Conservation (phyloP, 2,797 vertebrate genomes). For the Nothura maculosa region DNA sequence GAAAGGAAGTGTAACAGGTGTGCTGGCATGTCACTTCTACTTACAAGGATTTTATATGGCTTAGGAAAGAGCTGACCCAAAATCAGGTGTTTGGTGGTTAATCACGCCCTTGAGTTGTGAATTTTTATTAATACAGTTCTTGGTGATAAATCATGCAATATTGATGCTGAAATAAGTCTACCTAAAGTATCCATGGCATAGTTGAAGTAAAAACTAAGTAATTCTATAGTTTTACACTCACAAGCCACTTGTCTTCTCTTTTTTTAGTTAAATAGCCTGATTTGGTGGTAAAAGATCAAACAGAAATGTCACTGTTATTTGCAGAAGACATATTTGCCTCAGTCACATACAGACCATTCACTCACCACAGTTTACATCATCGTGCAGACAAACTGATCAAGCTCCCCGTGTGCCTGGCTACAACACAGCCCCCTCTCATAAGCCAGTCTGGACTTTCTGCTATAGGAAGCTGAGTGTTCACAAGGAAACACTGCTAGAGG, state of each 20-base stretch:
- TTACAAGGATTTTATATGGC: neutral
- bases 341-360: neutral
- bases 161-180: neutral
- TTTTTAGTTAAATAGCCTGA: neutral
- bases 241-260: neutral
- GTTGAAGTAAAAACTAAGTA: fast-evolving
- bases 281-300: neutral
- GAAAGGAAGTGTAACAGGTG: neutral
- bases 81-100: neutral
- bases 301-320: neutral
- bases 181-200: neutral
- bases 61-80: neutral
- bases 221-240: neutral
- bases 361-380: neutral
- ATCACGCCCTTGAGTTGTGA: neutral
- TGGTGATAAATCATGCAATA: neutral
- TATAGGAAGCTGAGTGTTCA: neutral
- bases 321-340: neutral
- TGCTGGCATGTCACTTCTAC: neutral
- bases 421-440: neutral
- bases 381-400: fast-evolving
- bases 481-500: conserved; percentile 34
- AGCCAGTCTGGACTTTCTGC: neutral
- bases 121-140: neutral
- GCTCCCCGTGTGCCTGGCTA: fast-evolving